These are phyloP conservation scores for Tetragonula carbonaria DNA, from an alignment of 2,888 invertebrate genomes.

Conservation along the genomic window DNA sequence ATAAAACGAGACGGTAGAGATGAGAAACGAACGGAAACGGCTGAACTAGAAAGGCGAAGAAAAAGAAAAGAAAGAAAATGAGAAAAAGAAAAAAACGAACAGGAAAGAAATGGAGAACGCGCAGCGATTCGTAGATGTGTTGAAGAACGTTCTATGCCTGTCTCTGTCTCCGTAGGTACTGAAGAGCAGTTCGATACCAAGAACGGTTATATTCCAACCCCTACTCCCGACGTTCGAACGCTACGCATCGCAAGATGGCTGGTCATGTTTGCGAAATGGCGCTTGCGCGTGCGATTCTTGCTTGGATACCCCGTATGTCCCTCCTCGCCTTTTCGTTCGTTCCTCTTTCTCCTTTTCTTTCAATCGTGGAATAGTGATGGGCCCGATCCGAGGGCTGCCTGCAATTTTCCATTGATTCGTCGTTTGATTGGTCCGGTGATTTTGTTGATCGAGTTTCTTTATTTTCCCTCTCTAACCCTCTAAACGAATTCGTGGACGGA, in stretches of 20 bases:
- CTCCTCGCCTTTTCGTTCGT: slow-evolving; percentile 9
- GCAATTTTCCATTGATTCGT: slow-evolving; percentile 35
- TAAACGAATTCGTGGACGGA: background rate
- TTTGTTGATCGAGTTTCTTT: background rate
- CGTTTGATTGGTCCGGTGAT: background rate
- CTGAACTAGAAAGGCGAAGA: background rate
- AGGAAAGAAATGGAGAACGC: slow-evolving; percentile 25
- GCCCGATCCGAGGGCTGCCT: slow-evolving; percentile 46
- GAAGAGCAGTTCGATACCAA: slow-evolving; percentile 81
- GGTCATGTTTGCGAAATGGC: slow-evolving; percentile 78
- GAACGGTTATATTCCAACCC: slow-evolving; percentile 81
- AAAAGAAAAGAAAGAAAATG: too few relatives aligned
- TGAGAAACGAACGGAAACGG: background rate
- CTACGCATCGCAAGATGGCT: slow-evolving; percentile 76
- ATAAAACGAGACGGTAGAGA: background rate
- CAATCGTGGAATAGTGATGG: slow-evolving; percentile 49
- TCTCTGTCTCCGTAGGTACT: slow-evolving; percentile 77
- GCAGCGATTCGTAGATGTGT: slow-evolving; percentile 43
- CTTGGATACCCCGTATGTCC: slow-evolving; percentile 25
- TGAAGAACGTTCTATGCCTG: slow-evolving; percentile 63
- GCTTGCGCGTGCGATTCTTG: slow-evolving; percentile 76
- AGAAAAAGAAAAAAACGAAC: background rate
- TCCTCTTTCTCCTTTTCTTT: slow-evolving; percentile 35
- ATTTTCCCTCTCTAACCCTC: background rate
- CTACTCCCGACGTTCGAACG: slow-evolving; percentile 64